A percentile compares a stretch with the other conserved stretches of the same genome.
Evolutionary conservation across 2,888 invertebrate species (phyloP).

Genomic region (Meteorus cinctellus): DNA sequence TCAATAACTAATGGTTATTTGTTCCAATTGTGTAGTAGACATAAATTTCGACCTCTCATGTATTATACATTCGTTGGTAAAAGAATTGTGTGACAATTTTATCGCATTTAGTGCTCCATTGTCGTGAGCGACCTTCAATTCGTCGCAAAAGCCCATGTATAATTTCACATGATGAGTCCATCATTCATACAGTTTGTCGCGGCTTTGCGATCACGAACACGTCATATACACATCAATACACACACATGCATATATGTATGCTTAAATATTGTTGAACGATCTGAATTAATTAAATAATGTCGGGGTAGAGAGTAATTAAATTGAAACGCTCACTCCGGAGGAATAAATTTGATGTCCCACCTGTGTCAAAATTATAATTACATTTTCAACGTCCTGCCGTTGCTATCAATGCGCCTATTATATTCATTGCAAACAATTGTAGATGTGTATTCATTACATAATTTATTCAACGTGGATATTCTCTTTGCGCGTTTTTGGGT

Average conservation of each 20-base stretch:
- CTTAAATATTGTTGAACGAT: not conserved
- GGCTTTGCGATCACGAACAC: not conserved
- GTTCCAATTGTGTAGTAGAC: not conserved
- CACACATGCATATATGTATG: not conserved
- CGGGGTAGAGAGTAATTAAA: not conserved
- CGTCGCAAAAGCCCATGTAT: not conserved
- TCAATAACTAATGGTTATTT: not conserved
- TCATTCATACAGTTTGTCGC: not conserved
- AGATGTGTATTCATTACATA: not conserved
- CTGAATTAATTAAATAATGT: slow-evolving; percentile 6
- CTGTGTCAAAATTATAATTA: slow-evolving; percentile 10
- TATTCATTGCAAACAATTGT: not conserved
- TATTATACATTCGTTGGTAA: not conserved
- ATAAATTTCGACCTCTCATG: not conserved
- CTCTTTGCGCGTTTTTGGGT: not conserved
- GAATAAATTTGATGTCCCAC: not conserved
- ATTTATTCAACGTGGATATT: not conserved
- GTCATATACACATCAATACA: too few relatives aligned
- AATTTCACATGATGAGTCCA: not conserved
- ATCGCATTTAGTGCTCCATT: not conserved
- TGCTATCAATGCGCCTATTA: not conserved
- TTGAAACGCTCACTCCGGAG: not conserved
- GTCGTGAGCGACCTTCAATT: not conserved
- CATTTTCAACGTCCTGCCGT: not conserved
- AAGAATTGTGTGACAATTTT: not conserved